Evolutionary conservation across 2,113 vertebrate species (phyloP), one percentile per base, ranked within the genome.

Genomic region (Forbesichthys papilliferus): DNA sequence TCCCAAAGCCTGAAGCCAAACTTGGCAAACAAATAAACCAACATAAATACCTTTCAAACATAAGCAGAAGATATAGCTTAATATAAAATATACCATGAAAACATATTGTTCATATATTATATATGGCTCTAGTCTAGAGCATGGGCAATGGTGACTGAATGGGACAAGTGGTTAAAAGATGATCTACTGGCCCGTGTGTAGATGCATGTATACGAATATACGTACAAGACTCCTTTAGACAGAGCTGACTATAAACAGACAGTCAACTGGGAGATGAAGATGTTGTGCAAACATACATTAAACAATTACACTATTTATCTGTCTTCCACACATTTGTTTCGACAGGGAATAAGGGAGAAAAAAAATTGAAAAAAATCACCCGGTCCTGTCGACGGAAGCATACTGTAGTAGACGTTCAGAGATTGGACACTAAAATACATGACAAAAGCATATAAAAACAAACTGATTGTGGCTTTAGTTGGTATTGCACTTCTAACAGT

Each of bases 51-150:
- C 71, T 84, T 61, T 66, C 79, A 82, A 81, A 79, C 77, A 79
- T 66, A 86, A 80, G 64, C 66, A 54, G 66, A 84, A 88, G 71
- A 73, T 83, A 77, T 76, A 88, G 88, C 85, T 90, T 87, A 84
- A 87, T 87, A 88, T 74, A 84, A 85, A 90, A 89, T 81, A 85
- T 86, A 87, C 76, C 80, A 84, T 90, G 84, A 91, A 91, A 88
- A 89, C 88, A 89, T 79, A 84, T 27, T 54, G 80, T 80, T 82
- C 42, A 87, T 85, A 85, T 56, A 71, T 71, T 69, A 72, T 80
- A 85, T 87, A 87, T 80, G 75, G 67, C 78, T 89, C 77, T 84
- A 83, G 61, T 86, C 86, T 82, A 81, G 81, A 74, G 77, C 49
- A 77, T 52, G 80, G 84, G 71, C 68, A 11, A 73, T 69, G 59